These are phyloP conservation scores for Cottoperca gobio DNA, from an alignment of 2,797 vertebrate genomes.

Conservation along the genomic window DNA sequence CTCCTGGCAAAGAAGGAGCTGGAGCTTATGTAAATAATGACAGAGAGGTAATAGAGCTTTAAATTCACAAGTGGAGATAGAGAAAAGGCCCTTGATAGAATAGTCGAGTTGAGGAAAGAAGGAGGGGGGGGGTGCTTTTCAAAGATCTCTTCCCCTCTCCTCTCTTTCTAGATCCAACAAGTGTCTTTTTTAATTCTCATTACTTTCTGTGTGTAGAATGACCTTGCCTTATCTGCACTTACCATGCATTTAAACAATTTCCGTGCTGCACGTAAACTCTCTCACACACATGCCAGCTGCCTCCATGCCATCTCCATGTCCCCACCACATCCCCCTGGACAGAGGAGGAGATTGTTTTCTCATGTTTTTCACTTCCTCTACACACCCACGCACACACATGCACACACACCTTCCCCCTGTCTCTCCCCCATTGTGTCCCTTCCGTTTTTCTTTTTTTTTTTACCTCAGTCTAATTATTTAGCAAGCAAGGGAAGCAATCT, in stretches of 20 bases:
- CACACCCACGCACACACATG: background rate
- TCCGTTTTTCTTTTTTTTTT: slow-evolving; percentile 47
- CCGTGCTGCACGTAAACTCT: background rate
- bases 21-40: slow-evolving; percentile 63
- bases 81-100: slow-evolving; percentile 31
- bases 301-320: slow-evolving; percentile 39
- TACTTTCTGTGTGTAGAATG: background rate
- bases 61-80: slow-evolving; percentile 44
- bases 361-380: slow-evolving; percentile 49
- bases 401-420: background rate
- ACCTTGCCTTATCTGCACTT: slow-evolving; percentile 56
- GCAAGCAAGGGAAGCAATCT: slow-evolving; percentile 75
- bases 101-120: background rate
- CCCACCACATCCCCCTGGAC: slow-evolving; percentile 41
- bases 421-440: slow-evolving; percentile 34
- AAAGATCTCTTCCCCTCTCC: slow-evolving; percentile 1
- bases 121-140: slow-evolving; percentile 12
- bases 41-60: slow-evolving; percentile 58
- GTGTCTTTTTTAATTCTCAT: slow-evolving; percentile 15
- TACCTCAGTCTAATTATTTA: slow-evolving; percentile 80
- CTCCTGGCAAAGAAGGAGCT: slow-evolving; percentile 49
- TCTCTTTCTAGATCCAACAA: slow-evolving; percentile 27
- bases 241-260: slow-evolving; percentile 22
- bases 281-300: slow-evolving; percentile 42
- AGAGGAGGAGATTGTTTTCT: slow-evolving; percentile 72